Percentiles rank a stretch among this genome's conserved stretches.
These are phyloP conservation scores for Phenganax marumi DNA, from an alignment of 92 coral and sea anemone species.

Conservation along the genomic window DNA sequence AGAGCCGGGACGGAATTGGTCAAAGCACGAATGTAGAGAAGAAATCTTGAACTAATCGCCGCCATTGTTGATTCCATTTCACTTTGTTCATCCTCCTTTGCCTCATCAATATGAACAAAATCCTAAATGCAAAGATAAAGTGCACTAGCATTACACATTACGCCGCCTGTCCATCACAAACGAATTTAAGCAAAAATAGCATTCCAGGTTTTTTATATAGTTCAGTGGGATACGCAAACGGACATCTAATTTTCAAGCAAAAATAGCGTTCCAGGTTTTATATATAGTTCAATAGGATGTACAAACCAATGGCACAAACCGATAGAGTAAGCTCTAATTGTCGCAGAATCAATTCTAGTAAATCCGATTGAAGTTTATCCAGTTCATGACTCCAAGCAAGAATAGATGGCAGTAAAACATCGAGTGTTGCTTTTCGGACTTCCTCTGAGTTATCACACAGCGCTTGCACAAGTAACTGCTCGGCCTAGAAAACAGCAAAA, in stretches of 20 bases:
- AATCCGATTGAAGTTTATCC: slow-evolving; percentile 74
- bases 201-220: no score
- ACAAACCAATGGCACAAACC: slow-evolving; percentile 53
- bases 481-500: slow-evolving; percentile 61
- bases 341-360: slow-evolving; percentile 61
- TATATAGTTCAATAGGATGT: no score
- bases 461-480: slow-evolving; percentile 70
- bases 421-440: slow-evolving; percentile 72
- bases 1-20: slow-evolving; percentile 77
- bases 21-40: slow-evolving; percentile 69
- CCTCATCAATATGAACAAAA: slow-evolving; percentile 59
- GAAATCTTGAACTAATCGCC: slow-evolving; percentile 58
- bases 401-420: slow-evolving; percentile 75
- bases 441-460: slow-evolving; percentile 75
- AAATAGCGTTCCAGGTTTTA: not conserved
- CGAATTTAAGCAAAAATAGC: not conserved
- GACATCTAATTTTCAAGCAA: no score
- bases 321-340: slow-evolving; percentile 49
- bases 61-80: slow-evolving; percentile 62
- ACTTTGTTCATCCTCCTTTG: slow-evolving; percentile 50
- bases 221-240: no score
- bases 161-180: slow-evolving; percentile 1
- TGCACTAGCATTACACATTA: not conserved
- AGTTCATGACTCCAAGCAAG: slow-evolving; percentile 88
- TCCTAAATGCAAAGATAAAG: slow-evolving; percentile 58